These are phyloP conservation scores for Xiphydria camelus DNA, from an alignment of 2,888 invertebrate genomes.

Conservation along the genomic window DNA sequence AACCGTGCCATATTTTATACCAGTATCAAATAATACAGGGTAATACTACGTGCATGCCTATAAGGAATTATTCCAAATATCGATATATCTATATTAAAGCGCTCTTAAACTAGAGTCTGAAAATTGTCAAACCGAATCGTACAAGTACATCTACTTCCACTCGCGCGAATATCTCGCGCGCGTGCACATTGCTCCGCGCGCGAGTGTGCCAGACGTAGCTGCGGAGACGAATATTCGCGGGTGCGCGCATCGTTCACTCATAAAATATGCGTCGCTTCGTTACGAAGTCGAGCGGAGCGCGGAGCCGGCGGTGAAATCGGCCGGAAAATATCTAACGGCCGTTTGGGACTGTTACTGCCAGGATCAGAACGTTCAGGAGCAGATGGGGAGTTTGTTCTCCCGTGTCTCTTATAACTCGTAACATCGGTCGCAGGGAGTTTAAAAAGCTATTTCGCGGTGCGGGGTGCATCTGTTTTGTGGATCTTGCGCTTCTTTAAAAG, in stretches of 20 bases:
- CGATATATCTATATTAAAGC: no score
- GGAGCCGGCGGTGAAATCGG: constrained; percentile 31
- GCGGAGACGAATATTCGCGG: no score
- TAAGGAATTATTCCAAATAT: no score
- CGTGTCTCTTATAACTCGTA: constrained; percentile 26
- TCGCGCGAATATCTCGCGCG: no score
- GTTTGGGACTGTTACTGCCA: constrained; percentile 47
- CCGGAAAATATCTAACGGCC: constrained; percentile 44
- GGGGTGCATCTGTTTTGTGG: constrained; percentile 50
- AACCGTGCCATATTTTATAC: no score
- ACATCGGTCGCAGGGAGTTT: constrained; percentile 41
- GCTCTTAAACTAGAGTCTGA: no score
- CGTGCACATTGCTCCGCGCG: no score
- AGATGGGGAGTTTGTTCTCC: constrained; percentile 30
- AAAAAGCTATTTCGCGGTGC: constrained; percentile 46
- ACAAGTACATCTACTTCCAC: no score
- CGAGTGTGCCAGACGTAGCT: no score
- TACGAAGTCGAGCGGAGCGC: constrained; percentile 1
- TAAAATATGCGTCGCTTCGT: constrained; percentile 37
- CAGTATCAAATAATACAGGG: no score
- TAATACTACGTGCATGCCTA: no score
- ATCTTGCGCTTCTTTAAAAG: constrained; percentile 31
- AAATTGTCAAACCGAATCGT: no score
- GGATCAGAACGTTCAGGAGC: constrained; percentile 35
- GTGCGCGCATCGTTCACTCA: constrained; percentile 16